phyloP scores from a whole-genome alignment of 1,140 invertebrate genomes.

The Mesaphorura yosii region DNA sequence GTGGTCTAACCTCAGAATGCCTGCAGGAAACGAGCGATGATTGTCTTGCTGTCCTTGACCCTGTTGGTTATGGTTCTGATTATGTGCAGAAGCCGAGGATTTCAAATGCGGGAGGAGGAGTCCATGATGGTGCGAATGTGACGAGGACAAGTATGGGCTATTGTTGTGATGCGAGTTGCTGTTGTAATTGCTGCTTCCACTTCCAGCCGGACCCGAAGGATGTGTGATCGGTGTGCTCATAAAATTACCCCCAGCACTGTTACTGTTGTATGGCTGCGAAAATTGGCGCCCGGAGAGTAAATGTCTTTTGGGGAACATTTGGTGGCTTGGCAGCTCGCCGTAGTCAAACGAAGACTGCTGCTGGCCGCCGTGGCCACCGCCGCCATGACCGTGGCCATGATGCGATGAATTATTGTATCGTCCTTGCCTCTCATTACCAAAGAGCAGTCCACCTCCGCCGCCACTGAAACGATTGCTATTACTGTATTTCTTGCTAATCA shows the following conservation, averaged over 20 bases:
- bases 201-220: background rate
- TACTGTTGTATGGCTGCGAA: conserved; percentile 9
- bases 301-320: conserved; percentile 31
- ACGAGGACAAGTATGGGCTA: no score
- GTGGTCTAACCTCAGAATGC: conserved; percentile 24
- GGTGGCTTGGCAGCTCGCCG: conserved; percentile 28
- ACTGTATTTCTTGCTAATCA: background rate
- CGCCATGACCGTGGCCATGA: background rate
- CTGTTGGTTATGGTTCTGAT: no score
- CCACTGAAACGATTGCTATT: background rate
- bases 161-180: no score
- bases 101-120: conserved; percentile 6
- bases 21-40: conserved; percentile 28
- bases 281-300: conserved; percentile 22
- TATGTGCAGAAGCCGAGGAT: background rate
- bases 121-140: no score
- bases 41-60: background rate
- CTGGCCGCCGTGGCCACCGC: background rate
- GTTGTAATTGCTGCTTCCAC: conserved; percentile 9
- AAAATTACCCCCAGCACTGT: no score
- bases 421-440: background rate
- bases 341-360: conserved; percentile 28
- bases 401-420: conserved; percentile 1
- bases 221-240: no score
- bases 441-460: conserved; percentile 2